Percentiles rank a stretch among this genome's conserved stretches.
These are phyloP conservation scores for Tetragonisca angustula DNA, from an alignment of 2,888 invertebrate genomes.

Conservation along the genomic window DNA sequence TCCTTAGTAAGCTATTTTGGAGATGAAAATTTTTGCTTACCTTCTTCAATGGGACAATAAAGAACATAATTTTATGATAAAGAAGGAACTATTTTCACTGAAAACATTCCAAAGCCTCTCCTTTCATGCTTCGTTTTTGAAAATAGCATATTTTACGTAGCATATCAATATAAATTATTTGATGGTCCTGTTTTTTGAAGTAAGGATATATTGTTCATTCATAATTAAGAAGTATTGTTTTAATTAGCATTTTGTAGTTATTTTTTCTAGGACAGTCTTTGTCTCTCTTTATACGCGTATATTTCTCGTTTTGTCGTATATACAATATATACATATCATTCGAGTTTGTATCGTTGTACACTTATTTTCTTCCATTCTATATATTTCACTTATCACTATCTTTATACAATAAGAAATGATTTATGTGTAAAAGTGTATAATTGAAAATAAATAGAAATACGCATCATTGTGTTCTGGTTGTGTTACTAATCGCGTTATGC, in stretches of 20 bases:
- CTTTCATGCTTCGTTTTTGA: constrained; percentile 41
- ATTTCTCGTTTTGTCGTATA: constrained; percentile 25
- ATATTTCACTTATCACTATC: constrained; percentile 40
- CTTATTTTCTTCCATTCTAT: constrained; percentile 52
- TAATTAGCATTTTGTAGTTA: constrained; percentile 46
- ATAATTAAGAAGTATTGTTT: constrained; percentile 38
- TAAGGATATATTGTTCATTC: constrained; percentile 18
- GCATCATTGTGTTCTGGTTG: constrained; percentile 17
- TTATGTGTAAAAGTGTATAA: constrained; percentile 56
- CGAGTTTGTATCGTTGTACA: constrained; percentile 44
- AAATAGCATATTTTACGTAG: constrained; percentile 32
- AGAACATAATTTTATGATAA: constrained; percentile 73
- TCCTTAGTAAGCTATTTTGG: constrained; percentile 70
- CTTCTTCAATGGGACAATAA: constrained; percentile 80
- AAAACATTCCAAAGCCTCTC: constrained; percentile 62
- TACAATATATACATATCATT: constrained; percentile 35
- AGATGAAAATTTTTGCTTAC: constrained; percentile 73
- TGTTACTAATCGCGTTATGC: not conserved
- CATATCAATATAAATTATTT: constrained; percentile 21
- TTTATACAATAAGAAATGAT: constrained; percentile 45
- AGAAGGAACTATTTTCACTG: constrained; percentile 57
- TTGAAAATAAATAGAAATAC: constrained; percentile 49
- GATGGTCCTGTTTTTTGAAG: constrained; percentile 30
- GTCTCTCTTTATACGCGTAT: constrained; percentile 8
- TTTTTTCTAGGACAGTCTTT: constrained; percentile 22